Conservation (phyloP, 2,797 vertebrate species). For the Miichthys miiuy region DNA sequence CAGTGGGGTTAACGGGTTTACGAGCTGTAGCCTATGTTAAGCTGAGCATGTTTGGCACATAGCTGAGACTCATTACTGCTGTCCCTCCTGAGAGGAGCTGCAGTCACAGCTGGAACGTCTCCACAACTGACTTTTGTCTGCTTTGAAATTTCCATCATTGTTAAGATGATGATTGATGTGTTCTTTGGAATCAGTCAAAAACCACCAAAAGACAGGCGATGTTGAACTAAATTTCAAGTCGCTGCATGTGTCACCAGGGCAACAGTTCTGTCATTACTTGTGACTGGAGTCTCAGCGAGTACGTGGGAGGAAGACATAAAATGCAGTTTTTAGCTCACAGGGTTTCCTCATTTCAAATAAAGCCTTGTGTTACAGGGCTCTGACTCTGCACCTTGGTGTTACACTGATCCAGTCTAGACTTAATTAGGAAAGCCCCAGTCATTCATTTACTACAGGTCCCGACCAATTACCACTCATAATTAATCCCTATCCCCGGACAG, state of each 20-base stretch:
- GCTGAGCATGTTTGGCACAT: constrained; percentile 54
- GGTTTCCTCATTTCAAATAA: not conserved
- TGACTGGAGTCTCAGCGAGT: not conserved
- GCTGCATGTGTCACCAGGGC: not conserved
- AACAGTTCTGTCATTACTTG: not conserved
- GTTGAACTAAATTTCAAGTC: not conserved
- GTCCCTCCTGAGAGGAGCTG: constrained; percentile 20
- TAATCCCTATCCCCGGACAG: constrained; percentile 21
- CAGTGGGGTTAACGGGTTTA: constrained; percentile 52
- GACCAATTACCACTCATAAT: constrained; percentile 29
- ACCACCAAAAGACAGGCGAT: not conserved
- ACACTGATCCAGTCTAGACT: constrained; percentile 39
- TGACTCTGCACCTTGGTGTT: not conserved
- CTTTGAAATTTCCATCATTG: not conserved
- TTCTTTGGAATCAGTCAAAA: not conserved
- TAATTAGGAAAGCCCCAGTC: constrained; percentile 26
- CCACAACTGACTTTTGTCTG: not conserved
- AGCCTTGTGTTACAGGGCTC: not conserved
- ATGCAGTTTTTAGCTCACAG: constrained; percentile 6
- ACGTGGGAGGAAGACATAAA: not conserved
- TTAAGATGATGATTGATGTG: constrained; percentile 1
- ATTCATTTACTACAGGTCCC: constrained; percentile 23
- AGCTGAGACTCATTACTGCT: constrained; percentile 39
- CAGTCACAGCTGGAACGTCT: constrained; percentile 2
- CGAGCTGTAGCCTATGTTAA: constrained; percentile 44